Conservation (phyloP, 2,888 invertebrate genomes). For the Cheilosia scutellata region DNA sequence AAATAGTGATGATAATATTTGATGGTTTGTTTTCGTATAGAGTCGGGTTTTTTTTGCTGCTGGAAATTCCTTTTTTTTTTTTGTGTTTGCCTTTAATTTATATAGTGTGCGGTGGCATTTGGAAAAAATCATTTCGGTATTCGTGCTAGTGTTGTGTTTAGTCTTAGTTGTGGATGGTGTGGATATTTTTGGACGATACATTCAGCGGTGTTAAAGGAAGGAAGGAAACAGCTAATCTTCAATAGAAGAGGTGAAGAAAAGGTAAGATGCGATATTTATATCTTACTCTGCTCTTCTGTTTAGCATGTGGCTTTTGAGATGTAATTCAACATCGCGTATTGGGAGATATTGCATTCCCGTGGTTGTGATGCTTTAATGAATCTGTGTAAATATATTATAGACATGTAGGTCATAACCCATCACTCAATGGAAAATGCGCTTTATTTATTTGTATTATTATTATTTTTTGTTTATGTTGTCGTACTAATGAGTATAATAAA, state of each 20-base stretch:
- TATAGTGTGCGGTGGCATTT: slow-evolving; percentile 47
- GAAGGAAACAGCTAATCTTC: slow-evolving; percentile 18
- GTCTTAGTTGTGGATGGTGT: slow-evolving; percentile 44
- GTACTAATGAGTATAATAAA: no score
- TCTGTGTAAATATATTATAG: neutral
- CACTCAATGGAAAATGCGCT: no score
- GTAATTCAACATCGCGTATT: neutral
- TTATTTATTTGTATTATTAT: no score
- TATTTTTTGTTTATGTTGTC: no score
- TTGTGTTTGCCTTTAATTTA: slow-evolving; percentile 15
- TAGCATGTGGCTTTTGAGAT: slow-evolving; percentile 26
- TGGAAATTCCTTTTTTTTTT: neutral
- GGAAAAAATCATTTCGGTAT: slow-evolving; percentile 25
- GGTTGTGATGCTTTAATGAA: neutral
- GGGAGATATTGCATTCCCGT: neutral
- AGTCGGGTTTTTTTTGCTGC: slow-evolving; percentile 16
- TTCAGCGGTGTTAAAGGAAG: slow-evolving; percentile 48
- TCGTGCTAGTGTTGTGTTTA: slow-evolving; percentile 47
- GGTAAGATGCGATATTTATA: slow-evolving; percentile 21
- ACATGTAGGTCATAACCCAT: neutral
- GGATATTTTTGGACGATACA: slow-evolving; percentile 68
- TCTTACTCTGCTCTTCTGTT: neutral
- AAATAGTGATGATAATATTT: slow-evolving; percentile 53
- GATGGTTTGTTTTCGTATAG: slow-evolving; percentile 33
- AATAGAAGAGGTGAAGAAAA: slow-evolving; percentile 8